Evolutionary conservation across 2,888 invertebrate genomes (phyloP).

Genomic region (Kuschelorhynchus macadamiae): DNA sequence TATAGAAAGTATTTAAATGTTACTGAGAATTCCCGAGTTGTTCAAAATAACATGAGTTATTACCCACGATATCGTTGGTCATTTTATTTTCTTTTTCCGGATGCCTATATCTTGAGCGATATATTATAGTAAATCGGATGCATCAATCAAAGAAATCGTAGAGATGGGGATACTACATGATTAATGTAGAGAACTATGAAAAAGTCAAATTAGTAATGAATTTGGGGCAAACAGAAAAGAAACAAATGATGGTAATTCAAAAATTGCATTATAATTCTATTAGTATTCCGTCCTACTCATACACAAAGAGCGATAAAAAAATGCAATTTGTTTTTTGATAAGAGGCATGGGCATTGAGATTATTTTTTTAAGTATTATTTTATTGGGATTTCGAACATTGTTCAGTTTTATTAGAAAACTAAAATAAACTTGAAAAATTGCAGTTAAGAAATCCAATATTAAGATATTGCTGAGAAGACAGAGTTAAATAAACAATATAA

Average conservation of each 20-base stretch:
- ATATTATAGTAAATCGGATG: conserved; percentile 37
- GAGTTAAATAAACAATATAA: too few relatives aligned
- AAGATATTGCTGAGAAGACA: too few relatives aligned
- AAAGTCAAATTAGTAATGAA: conserved; percentile 27
- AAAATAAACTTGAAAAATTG: too few relatives aligned
- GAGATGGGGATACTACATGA: conserved; percentile 36
- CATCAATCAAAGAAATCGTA: conserved; percentile 36
- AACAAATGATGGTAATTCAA: conserved; percentile 10
- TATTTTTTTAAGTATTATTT: too few relatives aligned
- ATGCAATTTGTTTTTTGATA: too few relatives aligned
- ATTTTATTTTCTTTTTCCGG: conserved; percentile 32
- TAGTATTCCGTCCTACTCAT: conserved; percentile 10
- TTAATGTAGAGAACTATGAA: conserved; percentile 24
- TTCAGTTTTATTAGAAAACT: too few relatives aligned
- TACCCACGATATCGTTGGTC: conserved; percentile 10
- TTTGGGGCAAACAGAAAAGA: conserved; percentile 26
- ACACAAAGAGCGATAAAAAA: too few relatives aligned
- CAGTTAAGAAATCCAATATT: too few relatives aligned
- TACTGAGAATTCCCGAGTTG: too few relatives aligned
- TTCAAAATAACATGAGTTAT: conserved; percentile 29
- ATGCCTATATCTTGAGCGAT: conserved; percentile 25
- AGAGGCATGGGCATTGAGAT: too few relatives aligned
- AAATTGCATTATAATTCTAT: conserved; percentile 13
- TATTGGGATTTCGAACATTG: too few relatives aligned
- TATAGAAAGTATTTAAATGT: too few relatives aligned